These are phyloP conservation scores for Marronus borbonicus DNA, from an alignment of 2,888 invertebrate species.

Conservation along the genomic window DNA sequence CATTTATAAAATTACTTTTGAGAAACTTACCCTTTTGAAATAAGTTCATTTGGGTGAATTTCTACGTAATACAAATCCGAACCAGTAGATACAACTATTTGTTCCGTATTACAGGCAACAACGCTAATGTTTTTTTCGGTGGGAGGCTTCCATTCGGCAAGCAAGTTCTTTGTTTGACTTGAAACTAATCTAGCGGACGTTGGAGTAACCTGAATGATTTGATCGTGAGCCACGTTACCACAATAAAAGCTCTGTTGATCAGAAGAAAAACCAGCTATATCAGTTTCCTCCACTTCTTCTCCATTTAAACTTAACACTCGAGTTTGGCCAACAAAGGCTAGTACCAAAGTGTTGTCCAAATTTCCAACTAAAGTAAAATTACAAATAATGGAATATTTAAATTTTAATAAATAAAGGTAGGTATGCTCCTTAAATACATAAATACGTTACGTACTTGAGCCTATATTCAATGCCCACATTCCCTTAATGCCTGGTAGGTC, in stretches of 20 bases:
- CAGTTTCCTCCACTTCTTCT: constrained; percentile 98
- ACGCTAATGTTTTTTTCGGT: constrained; percentile 87
- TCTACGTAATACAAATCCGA: constrained; percentile 88
- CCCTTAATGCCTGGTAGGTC: constrained; percentile 98
- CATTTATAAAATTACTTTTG: neutral
- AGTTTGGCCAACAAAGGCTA: constrained; percentile 98
- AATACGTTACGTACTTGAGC: constrained; percentile 69
- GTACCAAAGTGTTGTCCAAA: constrained; percentile 90
- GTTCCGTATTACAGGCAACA: constrained; percentile 84
- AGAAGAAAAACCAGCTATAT: constrained; percentile 91
- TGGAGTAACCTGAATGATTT: constrained; percentile 81
- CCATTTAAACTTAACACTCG: constrained; percentile 91
- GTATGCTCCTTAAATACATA: neutral
- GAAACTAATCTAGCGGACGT: constrained; percentile 82
- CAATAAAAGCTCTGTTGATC: constrained; percentile 96
- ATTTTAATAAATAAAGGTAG: neutral
- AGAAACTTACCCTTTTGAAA: constrained; percentile 73
- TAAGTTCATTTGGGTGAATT: constrained; percentile 78
- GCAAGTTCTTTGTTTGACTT: constrained; percentile 76
- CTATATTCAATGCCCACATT: constrained; percentile 94
- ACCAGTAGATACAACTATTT: constrained; percentile 90
- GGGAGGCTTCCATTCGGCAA: constrained; percentile 82
- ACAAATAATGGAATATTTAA: neutral
- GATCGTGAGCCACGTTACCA: constrained; percentile 89
- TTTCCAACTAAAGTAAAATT: constrained; percentile 54